phyloP scores from a whole-genome alignment of 2,113 vertebrate genomes.

The Panthera uncia region DNA sequence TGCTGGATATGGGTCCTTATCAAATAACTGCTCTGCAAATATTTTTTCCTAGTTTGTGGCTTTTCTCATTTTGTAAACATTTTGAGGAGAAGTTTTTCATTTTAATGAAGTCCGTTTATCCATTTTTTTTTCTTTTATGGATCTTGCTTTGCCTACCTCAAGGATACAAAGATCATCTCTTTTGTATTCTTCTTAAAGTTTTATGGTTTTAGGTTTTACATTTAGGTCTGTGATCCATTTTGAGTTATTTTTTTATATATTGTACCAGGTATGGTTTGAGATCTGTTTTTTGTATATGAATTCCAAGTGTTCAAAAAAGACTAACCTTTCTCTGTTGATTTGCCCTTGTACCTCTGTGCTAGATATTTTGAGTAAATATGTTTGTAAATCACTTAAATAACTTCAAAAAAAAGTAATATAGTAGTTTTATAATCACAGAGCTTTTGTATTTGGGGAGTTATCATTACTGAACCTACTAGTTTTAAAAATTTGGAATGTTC shows the following conservation, averaged over 20 bases:
- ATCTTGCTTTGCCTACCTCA: background rate
- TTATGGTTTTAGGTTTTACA: background rate
- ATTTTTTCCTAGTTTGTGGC: background rate
- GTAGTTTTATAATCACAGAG: background rate
- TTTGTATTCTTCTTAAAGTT: background rate
- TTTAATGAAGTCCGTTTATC: background rate
- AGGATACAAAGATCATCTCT: background rate
- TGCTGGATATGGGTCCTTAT: background rate
- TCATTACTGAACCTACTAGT: background rate
- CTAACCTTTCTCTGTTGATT: background rate
- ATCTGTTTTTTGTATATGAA: background rate
- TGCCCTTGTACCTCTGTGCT: background rate
- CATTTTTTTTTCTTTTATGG: background rate
- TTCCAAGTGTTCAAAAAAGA: background rate
- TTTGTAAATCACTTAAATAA: conserved; percentile 13
- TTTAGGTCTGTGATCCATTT: background rate
- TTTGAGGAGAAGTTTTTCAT: conserved; percentile 6
- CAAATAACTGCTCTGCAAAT: background rate
- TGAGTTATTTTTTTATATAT: background rate
- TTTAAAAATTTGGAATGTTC: conserved; percentile 2
- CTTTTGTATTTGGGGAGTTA: background rate
- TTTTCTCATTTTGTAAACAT: background rate
- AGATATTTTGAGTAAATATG: conserved; percentile 13
- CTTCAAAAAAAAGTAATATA: background rate
- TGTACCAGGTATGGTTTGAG: background rate